These are phyloP conservation scores for Thaleichthys pacificus DNA, from an alignment of 2,797 vertebrate species.

Conservation along the genomic window DNA sequence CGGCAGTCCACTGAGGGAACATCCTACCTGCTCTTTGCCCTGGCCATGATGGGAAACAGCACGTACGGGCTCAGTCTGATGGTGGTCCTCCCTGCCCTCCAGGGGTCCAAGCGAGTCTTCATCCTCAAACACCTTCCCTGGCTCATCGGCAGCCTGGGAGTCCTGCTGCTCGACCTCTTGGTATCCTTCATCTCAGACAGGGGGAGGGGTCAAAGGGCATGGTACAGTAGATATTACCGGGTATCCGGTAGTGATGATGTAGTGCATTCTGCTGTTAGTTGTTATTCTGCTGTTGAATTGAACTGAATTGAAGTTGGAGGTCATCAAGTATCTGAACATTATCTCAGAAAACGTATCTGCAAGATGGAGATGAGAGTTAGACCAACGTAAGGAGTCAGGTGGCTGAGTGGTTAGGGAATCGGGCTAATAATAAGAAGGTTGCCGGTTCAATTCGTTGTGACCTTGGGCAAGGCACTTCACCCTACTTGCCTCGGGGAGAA, in stretches of 20 bases:
- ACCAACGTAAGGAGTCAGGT: background rate
- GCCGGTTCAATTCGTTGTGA: too few species aligned
- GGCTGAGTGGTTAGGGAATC: too few species aligned
- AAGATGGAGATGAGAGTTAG: background rate
- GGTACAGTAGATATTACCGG: too few species aligned
- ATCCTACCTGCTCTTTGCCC: constrained; percentile 69
- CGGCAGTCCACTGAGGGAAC: constrained; percentile 72
- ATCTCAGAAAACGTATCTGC: too few species aligned
- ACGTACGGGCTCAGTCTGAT: constrained; percentile 66
- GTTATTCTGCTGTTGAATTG: too few species aligned
- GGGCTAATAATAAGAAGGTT: too few species aligned
- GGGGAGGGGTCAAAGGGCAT: background rate
- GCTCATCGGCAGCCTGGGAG: constrained; percentile 74
- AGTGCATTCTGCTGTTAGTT: too few species aligned
- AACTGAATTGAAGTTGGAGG: too few species aligned
- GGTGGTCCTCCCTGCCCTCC: constrained; percentile 65
- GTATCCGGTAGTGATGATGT: too few species aligned
- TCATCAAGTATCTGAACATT: too few species aligned
- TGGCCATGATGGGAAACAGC: constrained; percentile 72
- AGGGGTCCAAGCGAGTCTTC: constrained; percentile 51
- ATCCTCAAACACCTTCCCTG: constrained; percentile 73
- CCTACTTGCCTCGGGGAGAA: too few species aligned
- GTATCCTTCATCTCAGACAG: constrained; percentile 58
- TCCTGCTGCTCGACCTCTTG: constrained; percentile 72
- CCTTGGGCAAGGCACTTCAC: too few species aligned